A percentile compares a stretch with the other conserved stretches of the same genome.
Conservation (phyloP, 2,888 invertebrate genomes). For the Hymenopus coronatus region DNA sequence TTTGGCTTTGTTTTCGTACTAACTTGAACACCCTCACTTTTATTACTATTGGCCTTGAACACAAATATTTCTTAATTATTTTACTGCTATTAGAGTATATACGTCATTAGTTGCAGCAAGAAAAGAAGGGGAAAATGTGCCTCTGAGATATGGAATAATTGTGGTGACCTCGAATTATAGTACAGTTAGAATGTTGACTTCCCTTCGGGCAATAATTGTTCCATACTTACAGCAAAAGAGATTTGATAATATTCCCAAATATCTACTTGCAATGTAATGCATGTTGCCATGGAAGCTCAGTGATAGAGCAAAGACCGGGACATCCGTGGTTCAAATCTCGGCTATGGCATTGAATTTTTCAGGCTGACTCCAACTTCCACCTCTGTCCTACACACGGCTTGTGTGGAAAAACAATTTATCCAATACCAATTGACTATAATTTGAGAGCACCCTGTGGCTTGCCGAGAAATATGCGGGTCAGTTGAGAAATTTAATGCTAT, state of each 20-base stretch:
- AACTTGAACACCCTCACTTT: background rate
- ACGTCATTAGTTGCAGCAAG: background rate
- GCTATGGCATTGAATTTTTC: too few relatives aligned
- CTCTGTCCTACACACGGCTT: too few relatives aligned
- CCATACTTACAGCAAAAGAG: background rate
- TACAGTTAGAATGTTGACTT: background rate
- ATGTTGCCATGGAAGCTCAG: too few relatives aligned
- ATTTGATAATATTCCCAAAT: background rate
- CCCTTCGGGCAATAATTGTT: background rate
- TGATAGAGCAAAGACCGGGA: too few relatives aligned
- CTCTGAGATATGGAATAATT: background rate
- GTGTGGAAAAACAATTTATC: too few relatives aligned
- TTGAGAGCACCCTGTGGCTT: too few relatives aligned
- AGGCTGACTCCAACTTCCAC: too few relatives aligned
- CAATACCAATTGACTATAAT: too few relatives aligned
- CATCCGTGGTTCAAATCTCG: too few relatives aligned
- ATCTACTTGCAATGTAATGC: too few relatives aligned
- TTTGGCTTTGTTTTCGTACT: background rate
- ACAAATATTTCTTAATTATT: background rate
- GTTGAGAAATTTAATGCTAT: too few relatives aligned
- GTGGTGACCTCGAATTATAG: background rate
- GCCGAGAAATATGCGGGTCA: too few relatives aligned
- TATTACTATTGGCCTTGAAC: background rate
- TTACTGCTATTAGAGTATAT: background rate
- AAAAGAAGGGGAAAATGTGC: background rate